Conservation (phyloP, 2,888 invertebrate species). For the Chrysolina oricalcia region DNA sequence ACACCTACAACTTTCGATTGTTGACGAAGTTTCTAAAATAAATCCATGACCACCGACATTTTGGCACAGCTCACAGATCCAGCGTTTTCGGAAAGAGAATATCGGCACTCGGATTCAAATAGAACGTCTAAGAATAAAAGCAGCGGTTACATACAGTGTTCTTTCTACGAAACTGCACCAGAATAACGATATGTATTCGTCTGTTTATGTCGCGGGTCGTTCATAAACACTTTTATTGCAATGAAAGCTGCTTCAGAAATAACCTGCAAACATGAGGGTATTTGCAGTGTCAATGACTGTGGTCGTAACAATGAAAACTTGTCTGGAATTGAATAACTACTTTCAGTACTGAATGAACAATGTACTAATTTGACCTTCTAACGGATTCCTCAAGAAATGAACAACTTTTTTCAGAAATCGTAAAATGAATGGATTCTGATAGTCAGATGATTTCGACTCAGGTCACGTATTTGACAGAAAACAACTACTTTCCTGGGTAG, state of each 20-base stretch:
- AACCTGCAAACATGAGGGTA: background rate
- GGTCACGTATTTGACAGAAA: too few relatives aligned
- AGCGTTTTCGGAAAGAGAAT: background rate
- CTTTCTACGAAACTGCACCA: background rate
- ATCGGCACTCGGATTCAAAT: background rate
- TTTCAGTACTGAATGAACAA: too few relatives aligned
- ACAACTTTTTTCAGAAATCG: too few relatives aligned
- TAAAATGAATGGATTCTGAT: too few relatives aligned
- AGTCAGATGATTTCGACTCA: too few relatives aligned
- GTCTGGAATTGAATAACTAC: too few relatives aligned
- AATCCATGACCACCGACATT: background rate
- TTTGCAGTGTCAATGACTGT: background rate
- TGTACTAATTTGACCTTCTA: too few relatives aligned
- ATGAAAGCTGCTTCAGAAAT: background rate
- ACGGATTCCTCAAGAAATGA: too few relatives aligned
- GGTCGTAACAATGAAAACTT: background rate
- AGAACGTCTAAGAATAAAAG: constrained; percentile 1
- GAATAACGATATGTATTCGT: background rate
- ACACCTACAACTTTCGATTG: background rate
- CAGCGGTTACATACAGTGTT: background rate
- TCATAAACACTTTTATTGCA: background rate
- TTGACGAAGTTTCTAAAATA: constrained; percentile 1
- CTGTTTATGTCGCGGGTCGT: background rate
- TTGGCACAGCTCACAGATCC: background rate
- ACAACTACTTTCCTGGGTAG: too few relatives aligned